Conservation (phyloP, 2,113 vertebrate species). For the Diadophis punctatus region DNA sequence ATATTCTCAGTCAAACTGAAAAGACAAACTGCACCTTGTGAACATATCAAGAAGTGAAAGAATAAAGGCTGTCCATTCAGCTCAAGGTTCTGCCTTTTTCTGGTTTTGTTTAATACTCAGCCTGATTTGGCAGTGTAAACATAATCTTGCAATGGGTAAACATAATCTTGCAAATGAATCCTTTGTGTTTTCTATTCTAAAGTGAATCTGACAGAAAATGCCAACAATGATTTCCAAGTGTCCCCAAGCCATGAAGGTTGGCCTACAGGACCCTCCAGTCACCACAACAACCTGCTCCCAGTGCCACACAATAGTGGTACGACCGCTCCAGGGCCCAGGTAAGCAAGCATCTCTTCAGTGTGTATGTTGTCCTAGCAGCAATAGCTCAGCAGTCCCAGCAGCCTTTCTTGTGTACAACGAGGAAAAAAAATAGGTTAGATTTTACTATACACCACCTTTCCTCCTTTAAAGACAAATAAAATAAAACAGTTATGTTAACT, state of each 20-base stretch:
- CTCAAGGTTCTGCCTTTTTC: neutral
- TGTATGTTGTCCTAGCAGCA: neutral
- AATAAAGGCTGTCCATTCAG: neutral
- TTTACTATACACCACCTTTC: neutral
- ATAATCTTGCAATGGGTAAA: neutral
- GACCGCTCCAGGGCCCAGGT: conserved; percentile 74
- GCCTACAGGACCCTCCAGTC: conserved; percentile 74
- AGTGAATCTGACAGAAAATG: conserved; percentile 75
- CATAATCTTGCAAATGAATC: conserved; percentile 12
- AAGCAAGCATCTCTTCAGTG: conserved; percentile 36
- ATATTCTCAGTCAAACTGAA: neutral
- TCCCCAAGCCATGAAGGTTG: conserved; percentile 80
- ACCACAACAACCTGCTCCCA: conserved; percentile 71
- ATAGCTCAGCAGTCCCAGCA: neutral
- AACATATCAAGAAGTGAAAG: neutral
- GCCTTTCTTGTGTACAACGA: neutral
- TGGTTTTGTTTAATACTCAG: neutral
- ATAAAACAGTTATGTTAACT: neutral
- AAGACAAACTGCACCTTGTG: neutral
- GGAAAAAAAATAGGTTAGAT: neutral
- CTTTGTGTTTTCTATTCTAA: conserved; percentile 5
- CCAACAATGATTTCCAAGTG: conserved; percentile 76
- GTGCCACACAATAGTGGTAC: conserved; percentile 66
- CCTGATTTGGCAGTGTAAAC: neutral
- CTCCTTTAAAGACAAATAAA: neutral